Conservation (phyloP, 2,113 vertebrate species). For the Bombycilla garrulus region DNA sequence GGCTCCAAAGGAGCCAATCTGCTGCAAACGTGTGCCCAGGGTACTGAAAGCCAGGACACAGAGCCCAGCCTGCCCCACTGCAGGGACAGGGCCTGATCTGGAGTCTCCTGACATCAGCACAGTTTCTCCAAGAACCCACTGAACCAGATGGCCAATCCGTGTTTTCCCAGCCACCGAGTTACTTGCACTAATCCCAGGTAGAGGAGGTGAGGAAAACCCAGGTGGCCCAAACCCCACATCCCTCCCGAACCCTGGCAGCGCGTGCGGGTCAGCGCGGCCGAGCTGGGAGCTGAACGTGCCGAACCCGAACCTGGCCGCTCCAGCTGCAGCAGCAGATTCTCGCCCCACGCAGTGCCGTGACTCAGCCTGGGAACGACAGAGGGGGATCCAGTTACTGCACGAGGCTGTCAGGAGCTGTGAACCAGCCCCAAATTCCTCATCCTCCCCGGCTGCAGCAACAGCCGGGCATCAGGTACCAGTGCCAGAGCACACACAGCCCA, state of each 20-base stretch:
- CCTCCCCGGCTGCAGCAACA: neutral
- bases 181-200: neutral
- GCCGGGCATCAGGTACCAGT: accelerated
- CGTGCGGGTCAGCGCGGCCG: accelerated
- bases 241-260: accelerated
- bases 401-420: neutral
- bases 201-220: neutral
- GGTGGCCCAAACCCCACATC: neutral
- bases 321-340: accelerated
- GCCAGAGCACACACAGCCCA: neutral
- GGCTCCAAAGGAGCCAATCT: accelerated
- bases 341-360: accelerated
- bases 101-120: neutral
- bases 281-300: accelerated
- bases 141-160: neutral
- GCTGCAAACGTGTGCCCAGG: accelerated
- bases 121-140: neutral
- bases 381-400: neutral
- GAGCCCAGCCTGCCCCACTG: neutral
- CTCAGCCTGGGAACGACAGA: neutral
- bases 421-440: neutral
- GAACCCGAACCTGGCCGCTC: accelerated
- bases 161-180: neutral
- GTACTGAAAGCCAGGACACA: accelerated
- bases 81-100: neutral